A percentile compares a stretch with the other conserved stretches of the same genome.
Conservation (phyloP, 2,888 invertebrate species). For the Scrobipalpa atriplicella region DNA sequence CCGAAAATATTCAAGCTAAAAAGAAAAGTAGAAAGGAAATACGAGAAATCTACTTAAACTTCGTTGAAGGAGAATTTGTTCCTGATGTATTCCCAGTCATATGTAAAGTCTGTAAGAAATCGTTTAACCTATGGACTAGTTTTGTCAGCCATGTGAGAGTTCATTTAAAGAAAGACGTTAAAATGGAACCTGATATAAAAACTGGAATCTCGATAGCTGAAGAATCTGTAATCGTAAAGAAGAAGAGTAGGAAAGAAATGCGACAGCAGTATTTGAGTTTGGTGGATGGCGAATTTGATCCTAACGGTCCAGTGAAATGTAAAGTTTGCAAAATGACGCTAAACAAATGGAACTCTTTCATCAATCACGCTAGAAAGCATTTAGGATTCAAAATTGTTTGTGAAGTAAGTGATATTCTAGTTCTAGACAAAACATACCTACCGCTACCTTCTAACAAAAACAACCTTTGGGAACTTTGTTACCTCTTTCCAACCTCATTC, state of each 20-base stretch:
- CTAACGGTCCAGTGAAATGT: constrained; percentile 43
- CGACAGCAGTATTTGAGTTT: constrained; percentile 41
- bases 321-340: constrained; percentile 45
- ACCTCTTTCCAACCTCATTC: too few species aligned
- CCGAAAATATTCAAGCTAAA: neutral
- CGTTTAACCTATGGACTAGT: neutral
- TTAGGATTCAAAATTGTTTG: constrained; percentile 51
- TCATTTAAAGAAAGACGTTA: neutral
- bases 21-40: neutral
- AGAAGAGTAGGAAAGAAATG: constrained; percentile 35
- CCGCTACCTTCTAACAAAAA: too few species aligned
- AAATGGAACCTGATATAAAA: neutral
- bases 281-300: constrained; percentile 44
- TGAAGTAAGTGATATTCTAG: constrained; percentile 39
- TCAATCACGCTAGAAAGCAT: constrained; percentile 46
- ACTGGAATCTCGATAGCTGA: neutral
- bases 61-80: constrained; percentile 5
- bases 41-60: neutral
- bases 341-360: constrained; percentile 48
- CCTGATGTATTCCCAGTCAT: neutral
- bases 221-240: neutral
- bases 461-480: too few species aligned
- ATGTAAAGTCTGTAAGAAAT: constrained; percentile 1
- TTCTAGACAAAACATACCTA: too few species aligned
- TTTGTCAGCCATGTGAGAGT: neutral